Evolutionary conservation across 1,140 invertebrate genomes (phyloP), one percentile per base, ranked within the genome.

Genomic region (Zaprionus tsacasi): DNA sequence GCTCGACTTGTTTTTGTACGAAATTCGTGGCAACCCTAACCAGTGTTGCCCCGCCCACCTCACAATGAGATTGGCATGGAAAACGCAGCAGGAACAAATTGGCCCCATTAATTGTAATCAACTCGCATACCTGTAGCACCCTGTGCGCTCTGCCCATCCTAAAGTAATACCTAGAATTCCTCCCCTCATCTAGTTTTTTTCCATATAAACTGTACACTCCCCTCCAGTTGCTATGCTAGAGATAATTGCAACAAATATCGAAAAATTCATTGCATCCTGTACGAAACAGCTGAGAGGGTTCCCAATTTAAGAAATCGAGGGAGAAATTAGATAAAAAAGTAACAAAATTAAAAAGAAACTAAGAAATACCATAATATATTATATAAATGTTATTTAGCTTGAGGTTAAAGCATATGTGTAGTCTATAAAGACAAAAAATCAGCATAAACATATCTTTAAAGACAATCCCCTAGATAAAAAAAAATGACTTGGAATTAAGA

Each of bases 91-190:
- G 17, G 30, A 81, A 85, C 81, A 85, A 87, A 87, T 85, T 86
- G 82, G 78, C 82, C 70, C 85, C 85, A 88, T 88, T 88, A 79
- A 88, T 89, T 81, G 81, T 88, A 89, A 88, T 88, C 85, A 90
- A 90, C 63, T 67, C 17, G 38, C 59, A 48, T 73, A 74, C 70
- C 66, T 77, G 65, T 36, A 21, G 36, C 55, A 10, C 33, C 10
- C 33, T 35, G 30, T 33, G 4, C 5, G 4, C 5, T 10, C 17
- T 17, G 21, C n/a, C 55, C 36, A 69, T 50, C 21, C 55, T 35
- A 15, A 21, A 21, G 21, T 21, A 21, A 21, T 21, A n/a, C 21
- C 1, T 21, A 21, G 21, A 2, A 2, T 10, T 0, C 17, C 17
- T 25, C 8, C 7, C 21, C 21, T 6, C 17, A 30, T 5, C 27